These are phyloP conservation scores for Lycophotia porphyrea DNA, from an alignment of 2,888 invertebrate genomes.

Conservation along the genomic window DNA sequence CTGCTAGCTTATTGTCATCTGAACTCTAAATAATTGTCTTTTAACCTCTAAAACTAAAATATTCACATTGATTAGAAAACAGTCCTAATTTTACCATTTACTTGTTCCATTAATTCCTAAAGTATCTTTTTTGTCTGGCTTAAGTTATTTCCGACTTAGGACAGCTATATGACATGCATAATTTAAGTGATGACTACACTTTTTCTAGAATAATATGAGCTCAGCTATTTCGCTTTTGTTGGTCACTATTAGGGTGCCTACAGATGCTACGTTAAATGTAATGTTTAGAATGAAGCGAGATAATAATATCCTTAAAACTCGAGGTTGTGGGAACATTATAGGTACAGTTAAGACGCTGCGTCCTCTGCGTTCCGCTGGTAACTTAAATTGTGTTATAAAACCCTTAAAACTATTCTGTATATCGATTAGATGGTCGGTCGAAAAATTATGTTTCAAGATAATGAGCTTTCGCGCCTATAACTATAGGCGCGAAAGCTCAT, in stretches of 20 bases:
- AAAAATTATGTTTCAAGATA: no score
- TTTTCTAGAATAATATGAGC: conserved; percentile 1
- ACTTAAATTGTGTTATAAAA: no score
- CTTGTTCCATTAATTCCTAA: not conserved
- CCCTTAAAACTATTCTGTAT: no score
- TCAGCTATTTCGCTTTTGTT: conserved; percentile 12
- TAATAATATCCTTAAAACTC: no score
- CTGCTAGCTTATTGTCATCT: not conserved
- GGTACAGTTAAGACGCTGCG: no score
- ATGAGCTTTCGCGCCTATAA: no score
- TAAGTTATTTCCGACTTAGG: conserved; percentile 26
- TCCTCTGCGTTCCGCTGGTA: no score
- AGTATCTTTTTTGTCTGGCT: not conserved
- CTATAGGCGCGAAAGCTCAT: no score
- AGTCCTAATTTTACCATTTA: conserved; percentile 9
- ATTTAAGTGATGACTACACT: conserved; percentile 39
- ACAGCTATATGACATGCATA: conserved; percentile 15
- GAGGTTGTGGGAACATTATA: no score
- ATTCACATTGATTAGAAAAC: not conserved
- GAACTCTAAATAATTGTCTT: not conserved
- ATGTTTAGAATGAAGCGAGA: no score
- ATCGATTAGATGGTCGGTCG: no score
- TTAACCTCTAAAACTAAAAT: not conserved
- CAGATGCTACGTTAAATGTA: not conserved
- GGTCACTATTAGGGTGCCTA: not conserved